Percentiles rank a stretch among this genome's conserved stretches.
phyloP scores from a whole-genome alignment of 1,140 invertebrate species.

The Pristionchus pacificus region DNA sequence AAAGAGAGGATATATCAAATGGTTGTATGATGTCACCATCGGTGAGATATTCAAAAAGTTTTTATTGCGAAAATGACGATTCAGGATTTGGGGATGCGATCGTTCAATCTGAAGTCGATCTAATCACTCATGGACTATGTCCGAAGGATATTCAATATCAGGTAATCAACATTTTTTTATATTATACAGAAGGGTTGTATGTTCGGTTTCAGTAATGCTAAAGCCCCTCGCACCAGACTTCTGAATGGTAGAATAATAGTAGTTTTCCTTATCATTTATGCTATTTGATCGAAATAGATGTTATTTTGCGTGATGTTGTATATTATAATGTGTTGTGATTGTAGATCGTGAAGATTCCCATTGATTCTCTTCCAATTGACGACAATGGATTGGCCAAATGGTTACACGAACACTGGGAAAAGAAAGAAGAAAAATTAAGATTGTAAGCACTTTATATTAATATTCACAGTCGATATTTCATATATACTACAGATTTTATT shows the following conservation, averaged over 20 bases:
- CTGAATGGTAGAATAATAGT: too few relatives aligned
- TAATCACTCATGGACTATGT: slow-evolving; percentile 58
- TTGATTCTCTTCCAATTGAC: slow-evolving; percentile 15
- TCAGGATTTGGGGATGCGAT: slow-evolving; percentile 69
- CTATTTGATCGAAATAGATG: too few relatives aligned
- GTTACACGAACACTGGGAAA: slow-evolving; percentile 28
- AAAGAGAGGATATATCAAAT: slow-evolving; percentile 67
- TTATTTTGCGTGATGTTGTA: too few relatives aligned
- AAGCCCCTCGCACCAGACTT: too few relatives aligned
- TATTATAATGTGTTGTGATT: too few relatives aligned
- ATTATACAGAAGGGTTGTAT: too few relatives aligned
- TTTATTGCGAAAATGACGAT: too few relatives aligned
- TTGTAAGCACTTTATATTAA: slow-evolving; percentile 2
- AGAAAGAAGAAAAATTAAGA: slow-evolving; percentile 36
- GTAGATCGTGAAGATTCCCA: slow-evolving; percentile 28
- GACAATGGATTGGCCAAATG: slow-evolving; percentile 32
- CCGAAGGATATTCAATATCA: slow-evolving; percentile 34
- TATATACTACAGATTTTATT: slow-evolving; percentile 17
- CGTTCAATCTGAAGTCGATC: slow-evolving; percentile 70
- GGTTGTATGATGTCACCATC: slow-evolving; percentile 77
- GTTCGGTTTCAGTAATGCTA: too few relatives aligned
- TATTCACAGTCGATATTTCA: slow-evolving; percentile 1
- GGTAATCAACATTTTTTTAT: slow-evolving; percentile 17
- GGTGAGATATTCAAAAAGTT: too few relatives aligned
- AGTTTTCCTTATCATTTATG: too few relatives aligned